Conservation (phyloP, 2,113 vertebrate species). For the Laticauda colubrina region DNA sequence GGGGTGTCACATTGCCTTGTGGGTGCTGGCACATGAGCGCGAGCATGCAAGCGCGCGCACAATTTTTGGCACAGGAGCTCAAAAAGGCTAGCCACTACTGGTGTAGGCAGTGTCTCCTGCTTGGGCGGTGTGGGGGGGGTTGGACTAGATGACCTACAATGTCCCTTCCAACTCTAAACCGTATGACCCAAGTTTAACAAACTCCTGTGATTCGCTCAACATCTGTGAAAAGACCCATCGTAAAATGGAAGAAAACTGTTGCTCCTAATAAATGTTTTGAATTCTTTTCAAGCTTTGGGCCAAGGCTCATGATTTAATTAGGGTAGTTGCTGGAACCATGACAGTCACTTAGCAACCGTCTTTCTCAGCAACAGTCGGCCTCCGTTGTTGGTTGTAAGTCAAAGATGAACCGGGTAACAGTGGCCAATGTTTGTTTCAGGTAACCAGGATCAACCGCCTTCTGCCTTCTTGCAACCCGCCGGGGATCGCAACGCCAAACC, state of each 20-base stretch:
- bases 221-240: accelerated
- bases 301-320: no score
- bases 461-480: neutral
- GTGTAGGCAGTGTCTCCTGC: no score
- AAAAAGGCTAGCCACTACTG: no score
- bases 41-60: no score
- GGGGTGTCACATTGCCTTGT: no score
- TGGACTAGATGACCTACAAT: no score
- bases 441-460: neutral
- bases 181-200: neutral
- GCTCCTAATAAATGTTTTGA: no score
- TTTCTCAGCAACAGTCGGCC: neutral
- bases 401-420: neutral
- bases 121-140: no score
- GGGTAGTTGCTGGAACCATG: no score
- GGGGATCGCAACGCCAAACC: neutral
- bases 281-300: no score
- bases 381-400: neutral
- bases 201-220: neutral
- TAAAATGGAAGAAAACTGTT: neutral
- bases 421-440: neutral
- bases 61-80: no score
- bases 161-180: neutral
- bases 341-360: neutral
- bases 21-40: no score